Evolutionary conservation across 2,888 invertebrate species (phyloP).

Genomic region (Chloromyia formosa): DNA sequence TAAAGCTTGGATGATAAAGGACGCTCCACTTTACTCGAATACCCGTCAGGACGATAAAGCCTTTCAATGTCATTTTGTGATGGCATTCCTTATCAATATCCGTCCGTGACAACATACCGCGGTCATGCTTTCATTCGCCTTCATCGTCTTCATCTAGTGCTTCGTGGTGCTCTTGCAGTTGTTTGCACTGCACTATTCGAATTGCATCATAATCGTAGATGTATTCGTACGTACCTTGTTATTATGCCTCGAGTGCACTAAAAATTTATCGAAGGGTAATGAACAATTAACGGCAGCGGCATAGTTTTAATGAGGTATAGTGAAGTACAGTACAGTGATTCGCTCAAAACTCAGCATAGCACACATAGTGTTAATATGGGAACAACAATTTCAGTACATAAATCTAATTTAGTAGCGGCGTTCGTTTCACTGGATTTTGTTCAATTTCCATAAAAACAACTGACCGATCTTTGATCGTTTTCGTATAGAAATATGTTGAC

Average conservation of each 20-base stretch:
- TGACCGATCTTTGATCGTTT: too few relatives aligned
- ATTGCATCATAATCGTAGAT: background rate
- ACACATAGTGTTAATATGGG: too few relatives aligned
- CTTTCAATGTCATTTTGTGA: slow-evolving; percentile 17
- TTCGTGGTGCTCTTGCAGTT: background rate
- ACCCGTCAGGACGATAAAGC: slow-evolving; percentile 6
- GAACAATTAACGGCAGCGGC: slow-evolving; percentile 23
- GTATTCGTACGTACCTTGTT: slow-evolving; percentile 17
- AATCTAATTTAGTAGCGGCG: too few relatives aligned
- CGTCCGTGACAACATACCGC: slow-evolving; percentile 2
- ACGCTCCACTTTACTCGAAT: background rate
- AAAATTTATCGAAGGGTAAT: slow-evolving; percentile 26
- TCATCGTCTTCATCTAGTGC: too few relatives aligned
- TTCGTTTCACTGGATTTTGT: too few relatives aligned
- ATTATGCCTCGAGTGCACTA: slow-evolving; percentile 9
- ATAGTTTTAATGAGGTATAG: background rate
- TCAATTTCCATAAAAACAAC: too few relatives aligned
- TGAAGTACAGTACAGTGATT: background rate
- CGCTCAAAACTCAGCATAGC: too few relatives aligned
- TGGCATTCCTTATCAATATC: slow-evolving; percentile 32
- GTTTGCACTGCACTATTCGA: background rate
- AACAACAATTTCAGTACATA: too few relatives aligned
- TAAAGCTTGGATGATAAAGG: background rate
- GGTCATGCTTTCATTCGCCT: background rate
- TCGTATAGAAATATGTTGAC: too few relatives aligned